Evolutionary conservation across 2,888 invertebrate genomes (phyloP).

Genomic region (Gnatocerus cornutus): DNA sequence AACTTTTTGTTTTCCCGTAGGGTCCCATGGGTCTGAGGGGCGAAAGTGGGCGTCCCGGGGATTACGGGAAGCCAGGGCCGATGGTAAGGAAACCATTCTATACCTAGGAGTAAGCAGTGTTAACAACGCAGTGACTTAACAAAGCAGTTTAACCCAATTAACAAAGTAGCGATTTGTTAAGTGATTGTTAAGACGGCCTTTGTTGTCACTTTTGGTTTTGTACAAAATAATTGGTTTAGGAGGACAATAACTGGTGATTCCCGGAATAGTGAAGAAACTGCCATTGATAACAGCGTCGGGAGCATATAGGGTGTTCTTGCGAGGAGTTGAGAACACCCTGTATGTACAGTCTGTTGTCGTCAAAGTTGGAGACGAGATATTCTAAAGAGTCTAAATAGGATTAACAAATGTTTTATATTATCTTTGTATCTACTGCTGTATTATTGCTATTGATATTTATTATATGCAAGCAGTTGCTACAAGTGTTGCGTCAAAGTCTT

Average conservation of each 20-base stretch:
- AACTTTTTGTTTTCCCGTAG: constrained; percentile 67
- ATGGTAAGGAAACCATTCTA: constrained; percentile 80
- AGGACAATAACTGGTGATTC: constrained; percentile 67
- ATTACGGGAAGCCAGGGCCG: constrained; percentile 83
- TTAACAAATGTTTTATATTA: constrained; percentile 55
- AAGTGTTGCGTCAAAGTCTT: constrained; percentile 2
- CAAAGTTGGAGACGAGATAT: constrained; percentile 52
- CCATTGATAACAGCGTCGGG: constrained; percentile 42
- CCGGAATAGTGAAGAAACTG: constrained; percentile 54
- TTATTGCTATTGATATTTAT: constrained; percentile 55
- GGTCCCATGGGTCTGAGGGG: constrained; percentile 89
- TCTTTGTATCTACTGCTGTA: constrained; percentile 61
- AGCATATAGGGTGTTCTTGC: constrained; percentile 1
- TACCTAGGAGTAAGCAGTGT: constrained; percentile 64
- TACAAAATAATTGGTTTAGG: constrained; percentile 59
- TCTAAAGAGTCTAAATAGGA: constrained; percentile 52
- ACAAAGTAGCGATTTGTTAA: constrained; percentile 55
- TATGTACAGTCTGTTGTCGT: constrained; percentile 29
- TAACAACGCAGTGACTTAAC: constrained; percentile 69
- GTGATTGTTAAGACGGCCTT: constrained; percentile 55
- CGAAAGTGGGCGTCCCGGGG: constrained; percentile 81
- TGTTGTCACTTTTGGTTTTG: constrained; percentile 51
- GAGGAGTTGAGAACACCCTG: constrained; percentile 34
- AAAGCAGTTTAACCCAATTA: constrained; percentile 59
- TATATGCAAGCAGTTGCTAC: not conserved